These are phyloP conservation scores for Drosophila melanogaster DNA, from an alignment of 1,140 invertebrate genomes.

Conservation along the genomic window DNA sequence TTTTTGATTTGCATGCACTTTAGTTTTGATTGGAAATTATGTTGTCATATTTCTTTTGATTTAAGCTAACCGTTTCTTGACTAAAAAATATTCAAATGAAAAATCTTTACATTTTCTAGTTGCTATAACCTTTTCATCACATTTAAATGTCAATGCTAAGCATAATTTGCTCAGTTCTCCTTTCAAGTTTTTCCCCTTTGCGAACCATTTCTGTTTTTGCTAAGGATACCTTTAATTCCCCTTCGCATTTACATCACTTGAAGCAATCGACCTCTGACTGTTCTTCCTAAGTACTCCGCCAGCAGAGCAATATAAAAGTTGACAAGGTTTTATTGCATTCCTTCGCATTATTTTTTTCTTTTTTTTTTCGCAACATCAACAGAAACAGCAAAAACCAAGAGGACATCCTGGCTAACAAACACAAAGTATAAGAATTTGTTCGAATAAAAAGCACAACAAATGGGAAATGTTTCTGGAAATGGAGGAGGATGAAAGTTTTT, in stretches of 20 bases:
- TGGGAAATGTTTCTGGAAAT: neutral
- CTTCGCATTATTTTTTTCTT: conserved; percentile 11
- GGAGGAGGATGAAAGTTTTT: conserved; percentile 21
- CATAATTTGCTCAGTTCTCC: neutral
- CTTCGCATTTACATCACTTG: conserved; percentile 32
- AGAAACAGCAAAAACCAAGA: conserved; percentile 16
- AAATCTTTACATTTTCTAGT: too few species aligned
- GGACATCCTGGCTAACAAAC: conserved; percentile 31
- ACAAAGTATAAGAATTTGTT: conserved; percentile 36
- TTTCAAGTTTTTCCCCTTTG: neutral
- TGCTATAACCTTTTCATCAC: too few species aligned
- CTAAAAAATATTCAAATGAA: too few species aligned
- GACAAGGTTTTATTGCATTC: conserved; percentile 45
- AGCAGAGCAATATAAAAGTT: conserved; percentile 49
- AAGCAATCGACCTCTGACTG: neutral
- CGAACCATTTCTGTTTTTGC: neutral
- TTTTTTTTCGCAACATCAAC: too few species aligned
- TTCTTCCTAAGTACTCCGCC: conserved; percentile 22
- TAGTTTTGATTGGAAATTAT: conserved; percentile 4
- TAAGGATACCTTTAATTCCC: conserved; percentile 23
- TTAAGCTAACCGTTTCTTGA: neutral
- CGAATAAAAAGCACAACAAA: conserved; percentile 27
- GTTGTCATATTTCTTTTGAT: neutral
- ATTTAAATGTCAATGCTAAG: neutral
- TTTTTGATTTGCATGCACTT: conserved; percentile 2